Base-by-base conservation (phyloP, 1,140 invertebrate genomes). In the Doryteuthis pealeii region DNA sequence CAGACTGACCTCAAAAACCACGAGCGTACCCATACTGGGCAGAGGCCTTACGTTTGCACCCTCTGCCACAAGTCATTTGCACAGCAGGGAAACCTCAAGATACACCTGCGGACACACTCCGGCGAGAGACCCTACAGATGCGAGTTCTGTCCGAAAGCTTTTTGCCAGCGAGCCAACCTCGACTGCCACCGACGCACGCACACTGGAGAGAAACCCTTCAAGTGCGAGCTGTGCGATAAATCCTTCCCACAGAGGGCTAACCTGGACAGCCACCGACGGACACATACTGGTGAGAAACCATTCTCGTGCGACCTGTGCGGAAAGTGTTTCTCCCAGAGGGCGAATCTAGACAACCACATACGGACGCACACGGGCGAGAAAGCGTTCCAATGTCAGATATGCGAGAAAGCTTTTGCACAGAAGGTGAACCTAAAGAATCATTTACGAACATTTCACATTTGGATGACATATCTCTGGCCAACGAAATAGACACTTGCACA, bases 311-410 rank as follows among this genome's bases (percentile, higher is more conserved):
- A 73, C 82, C 22, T 97, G 87, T 98, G 96, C 89, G 95, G 96
- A 89, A 92, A 95, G 85, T 96, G 97, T 89, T 99, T 99, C 89
- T 98, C 96, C 40, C 97, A 94, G 72, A 95, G 95, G 83, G 95
- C 94, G 87, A 94, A 95, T 86, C 89, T 96, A 33, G 89, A 31
- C 26, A 70, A n/a, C 94, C 74, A 91, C 94, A 74, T 94, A 96
- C 83, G 94, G 93, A 78, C 86, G 95, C 71, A 96, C 94, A 1
- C 94, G 14, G 66, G 28, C 31, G 22, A 68, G 22, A 68, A 30
- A 22, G n/a, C n/a, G 99, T 68, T 30, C 28, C 8, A 30, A 8
- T 68, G 66, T 1, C 6, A 12, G 12, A 6, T 12, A 5, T 68
- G 66, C 32, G 26, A 26, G 18, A 31, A 68, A 68, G 8, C n/a